These are phyloP conservation scores for Amblyraja radiata DNA, from an alignment of 2,797 vertebrate species.

Conservation along the genomic window DNA sequence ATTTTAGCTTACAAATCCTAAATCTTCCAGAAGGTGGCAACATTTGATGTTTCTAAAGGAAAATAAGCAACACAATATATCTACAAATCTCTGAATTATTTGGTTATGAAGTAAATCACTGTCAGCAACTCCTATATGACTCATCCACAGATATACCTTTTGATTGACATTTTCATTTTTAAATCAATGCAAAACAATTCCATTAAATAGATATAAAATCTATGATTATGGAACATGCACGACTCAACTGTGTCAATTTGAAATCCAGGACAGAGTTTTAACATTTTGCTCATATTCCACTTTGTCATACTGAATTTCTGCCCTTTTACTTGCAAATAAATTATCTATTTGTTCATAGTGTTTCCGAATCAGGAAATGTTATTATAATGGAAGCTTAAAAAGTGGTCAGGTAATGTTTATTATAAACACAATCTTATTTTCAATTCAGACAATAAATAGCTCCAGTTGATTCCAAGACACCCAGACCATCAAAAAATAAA, in stretches of 20 bases:
- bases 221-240: not conserved
- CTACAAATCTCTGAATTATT: not conserved
- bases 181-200: not conserved
- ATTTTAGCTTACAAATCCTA: not conserved
- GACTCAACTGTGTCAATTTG: not conserved
- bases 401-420: not conserved
- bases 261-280: not conserved
- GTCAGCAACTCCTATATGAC: not conserved
- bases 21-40: slow-evolving; percentile 20
- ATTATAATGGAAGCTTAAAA: not conserved
- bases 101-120: not conserved
- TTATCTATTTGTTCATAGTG: not conserved
- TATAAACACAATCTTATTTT: not conserved
- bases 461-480: not conserved
- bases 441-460: not conserved
- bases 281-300: not conserved
- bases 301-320: not conserved
- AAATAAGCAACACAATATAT: not conserved
- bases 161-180: not conserved
- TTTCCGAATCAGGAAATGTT: not conserved
- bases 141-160: not conserved
- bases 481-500: not conserved
- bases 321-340: not conserved
- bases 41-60: not conserved
- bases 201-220: not conserved